Conservation (phyloP, 2,888 invertebrate genomes). For the Spicauda simplicius region DNA sequence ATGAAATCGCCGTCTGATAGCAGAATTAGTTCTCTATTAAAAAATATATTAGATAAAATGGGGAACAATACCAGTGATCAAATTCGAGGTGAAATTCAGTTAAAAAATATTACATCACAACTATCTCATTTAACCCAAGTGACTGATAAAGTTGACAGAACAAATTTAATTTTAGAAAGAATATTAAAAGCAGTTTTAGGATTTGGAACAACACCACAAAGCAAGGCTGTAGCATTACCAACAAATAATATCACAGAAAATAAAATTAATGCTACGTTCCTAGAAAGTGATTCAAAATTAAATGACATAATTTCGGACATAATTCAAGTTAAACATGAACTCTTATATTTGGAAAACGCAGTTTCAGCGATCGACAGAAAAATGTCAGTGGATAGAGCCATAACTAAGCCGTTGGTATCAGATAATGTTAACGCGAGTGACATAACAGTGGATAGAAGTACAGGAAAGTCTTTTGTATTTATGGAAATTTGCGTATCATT, state of each 20-base stretch:
- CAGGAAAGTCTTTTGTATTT: constrained; percentile 21
- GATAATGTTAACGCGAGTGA: background rate
- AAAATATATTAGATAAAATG: constrained; percentile 6
- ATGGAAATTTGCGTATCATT: constrained; percentile 28
- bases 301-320: constrained; percentile 7
- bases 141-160: constrained; percentile 6
- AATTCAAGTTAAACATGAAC: constrained; percentile 14
- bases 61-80: constrained; percentile 5
- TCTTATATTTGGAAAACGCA: constrained; percentile 22
- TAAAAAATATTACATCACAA: background rate
- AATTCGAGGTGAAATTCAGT: constrained; percentile 6
- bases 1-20: background rate
- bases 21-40: constrained; percentile 4
- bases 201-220: background rate
- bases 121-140: background rate
- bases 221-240: background rate
- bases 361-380: constrained; percentile 24
- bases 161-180: constrained; percentile 26
- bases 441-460: constrained; percentile 1
- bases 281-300: constrained; percentile 1
- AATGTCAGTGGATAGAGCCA: background rate
- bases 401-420: background rate
- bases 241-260: background rate
- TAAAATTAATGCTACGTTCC: background rate
- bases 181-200: constrained; percentile 16